Conservation (phyloP, 92 coral and sea anemone genomes). For the Siderastrea radians region DNA sequence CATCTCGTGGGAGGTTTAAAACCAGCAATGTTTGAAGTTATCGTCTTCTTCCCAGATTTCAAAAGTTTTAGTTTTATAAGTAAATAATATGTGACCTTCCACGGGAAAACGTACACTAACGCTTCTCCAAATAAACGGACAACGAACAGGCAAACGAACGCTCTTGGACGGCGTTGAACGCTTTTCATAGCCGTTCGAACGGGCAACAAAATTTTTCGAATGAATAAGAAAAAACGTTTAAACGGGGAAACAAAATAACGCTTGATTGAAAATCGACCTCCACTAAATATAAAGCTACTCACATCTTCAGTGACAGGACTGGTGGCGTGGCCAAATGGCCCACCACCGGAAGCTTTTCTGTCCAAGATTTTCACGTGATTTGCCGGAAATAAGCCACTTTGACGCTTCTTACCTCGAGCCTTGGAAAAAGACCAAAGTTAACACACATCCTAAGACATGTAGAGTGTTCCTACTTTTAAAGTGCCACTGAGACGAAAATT, state of each 20-base stretch:
- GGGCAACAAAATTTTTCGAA: too few species aligned
- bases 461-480: neutral
- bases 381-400: conserved; percentile 94
- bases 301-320: conserved; percentile 39
- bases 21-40: too few species aligned
- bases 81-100: too few species aligned
- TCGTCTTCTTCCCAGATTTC: too few species aligned
- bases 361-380: conserved; percentile 93
- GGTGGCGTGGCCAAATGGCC: conserved; percentile 15
- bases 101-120: too few species aligned
- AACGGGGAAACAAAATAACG: too few species aligned
- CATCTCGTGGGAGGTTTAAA: too few species aligned
- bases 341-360: conserved; percentile 63
- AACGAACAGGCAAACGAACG: too few species aligned
- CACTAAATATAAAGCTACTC: neutral
- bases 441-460: neutral
- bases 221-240: neutral
- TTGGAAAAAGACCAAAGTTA: conserved; percentile 14
- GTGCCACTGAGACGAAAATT: neutral
- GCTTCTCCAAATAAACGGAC: too few species aligned
- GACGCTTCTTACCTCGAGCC: conserved; percentile 99
- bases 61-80: too few species aligned
- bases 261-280: neutral
- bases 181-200: too few species aligned
- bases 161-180: too few species aligned